Base-by-base conservation (phyloP, 2,797 vertebrate species). In the Falco concolor region DNA sequence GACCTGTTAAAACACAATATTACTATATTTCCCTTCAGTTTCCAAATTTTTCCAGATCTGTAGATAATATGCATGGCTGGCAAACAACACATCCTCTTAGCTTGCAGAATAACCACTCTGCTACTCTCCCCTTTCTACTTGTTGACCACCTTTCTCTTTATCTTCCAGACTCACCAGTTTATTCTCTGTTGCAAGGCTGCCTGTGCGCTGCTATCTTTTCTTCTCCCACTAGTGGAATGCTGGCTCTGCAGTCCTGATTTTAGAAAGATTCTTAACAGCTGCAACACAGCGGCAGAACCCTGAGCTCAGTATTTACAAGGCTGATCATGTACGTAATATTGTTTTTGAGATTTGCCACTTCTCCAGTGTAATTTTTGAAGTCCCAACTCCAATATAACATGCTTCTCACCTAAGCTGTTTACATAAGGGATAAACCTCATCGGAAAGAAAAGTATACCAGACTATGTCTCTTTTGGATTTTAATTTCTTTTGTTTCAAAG, bases 381-480 rank as follows among this genome's bases (percentile, higher is more conserved):
- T 95, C 84, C 79, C 96, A 93, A 23, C n/a, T 83, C 93, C 92
- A 93, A 87, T 89, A 81, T 53, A 95, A 89, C 69, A 75, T 56
- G 72, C 72, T 82, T 72, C 84, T 89, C 89, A 95, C 74, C 89
- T 93, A 80, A 91, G 89, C 85, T 94, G 75, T 92, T 96, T 90
- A 89, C 85, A 87, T 87, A 89, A 85, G 87, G 91, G 86, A 96
- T 75, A 57, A 53, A 64, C 54, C 42, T 77, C 72, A 47, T 9
- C 47, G 78, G 32, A 75, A 89, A 65, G 38, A 24, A 83, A 59
- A 85, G 63, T 14, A 23, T 57, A 76, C 19, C 47, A 88, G 28
- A 38, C 49, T 88, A 63, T 84, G 45, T 77, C 74, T 89, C 88
- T 38, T 63, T 34, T 44, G 49, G 87, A 77, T 92, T 95, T 94